Percentiles rank a stretch among this genome's conserved stretches.
phyloP scores from a whole-genome alignment of 92 coral and sea anemone genomes.

The Meandrina meandrites region DNA sequence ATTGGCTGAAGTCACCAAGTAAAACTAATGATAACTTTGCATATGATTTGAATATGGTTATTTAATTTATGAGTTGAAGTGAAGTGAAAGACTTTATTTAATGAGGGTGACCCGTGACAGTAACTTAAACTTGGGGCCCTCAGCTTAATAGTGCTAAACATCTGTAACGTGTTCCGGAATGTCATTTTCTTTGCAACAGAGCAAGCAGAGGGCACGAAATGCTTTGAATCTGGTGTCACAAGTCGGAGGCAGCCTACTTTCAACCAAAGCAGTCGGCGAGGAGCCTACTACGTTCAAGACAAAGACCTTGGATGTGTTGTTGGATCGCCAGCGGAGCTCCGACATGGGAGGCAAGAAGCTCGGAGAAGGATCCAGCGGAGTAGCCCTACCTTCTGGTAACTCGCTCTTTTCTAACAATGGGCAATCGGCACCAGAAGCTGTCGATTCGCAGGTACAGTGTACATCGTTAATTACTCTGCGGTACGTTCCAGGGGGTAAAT shows the following conservation, averaged over 20 bases:
- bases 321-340: slow-evolving; percentile 82
- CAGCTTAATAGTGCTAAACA: not conserved
- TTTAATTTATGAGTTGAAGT: not conserved
- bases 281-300: slow-evolving; percentile 81
- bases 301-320: slow-evolving; percentile 61
- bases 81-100: too few relatives aligned
- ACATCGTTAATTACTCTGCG: not conserved
- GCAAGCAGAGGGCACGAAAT: slow-evolving; percentile 68
- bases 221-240: slow-evolving; percentile 66
- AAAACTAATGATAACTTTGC: not conserved
- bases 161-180: not conserved
- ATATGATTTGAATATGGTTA: not conserved
- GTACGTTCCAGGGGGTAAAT: too few relatives aligned
- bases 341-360: slow-evolving; percentile 86
- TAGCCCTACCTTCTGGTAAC: slow-evolving; percentile 77
- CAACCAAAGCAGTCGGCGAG: slow-evolving; percentile 79
- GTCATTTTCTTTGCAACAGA: slow-evolving; percentile 33
- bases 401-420: slow-evolving; percentile 59
- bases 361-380: slow-evolving; percentile 75
- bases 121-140: too few relatives aligned
- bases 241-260: slow-evolving; percentile 64
- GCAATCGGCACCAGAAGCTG: slow-evolving; percentile 49
- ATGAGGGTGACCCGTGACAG: too few relatives aligned
- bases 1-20: not conserved
- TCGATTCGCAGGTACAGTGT: slow-evolving; percentile 78